Conservation (phyloP, 2,888 invertebrate genomes). For the Polietes domitor region DNA sequence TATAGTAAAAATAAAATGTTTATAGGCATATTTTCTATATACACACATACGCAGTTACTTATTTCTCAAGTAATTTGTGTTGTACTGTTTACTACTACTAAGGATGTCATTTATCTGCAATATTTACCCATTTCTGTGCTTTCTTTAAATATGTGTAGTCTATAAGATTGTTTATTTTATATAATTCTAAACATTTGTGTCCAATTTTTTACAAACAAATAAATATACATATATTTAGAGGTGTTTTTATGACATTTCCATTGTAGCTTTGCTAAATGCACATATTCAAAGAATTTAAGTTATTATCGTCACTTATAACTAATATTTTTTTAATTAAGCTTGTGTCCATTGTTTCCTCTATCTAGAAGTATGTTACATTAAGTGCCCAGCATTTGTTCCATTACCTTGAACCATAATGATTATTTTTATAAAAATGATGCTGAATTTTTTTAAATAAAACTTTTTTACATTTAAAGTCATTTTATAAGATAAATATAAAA, state of each 20-base stretch:
- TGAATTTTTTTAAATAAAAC: conserved; percentile 32
- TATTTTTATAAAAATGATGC: conserved; percentile 47
- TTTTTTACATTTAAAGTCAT: conserved; percentile 27
- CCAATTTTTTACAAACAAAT: not conserved
- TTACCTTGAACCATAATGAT: conserved; percentile 14
- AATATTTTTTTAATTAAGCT: conserved; percentile 13
- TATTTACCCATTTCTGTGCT: conserved; percentile 2
- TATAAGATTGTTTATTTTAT: conserved; percentile 15
- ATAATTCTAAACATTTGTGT: conserved; percentile 34
- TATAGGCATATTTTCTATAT: not conserved
- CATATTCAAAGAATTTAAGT: conserved; percentile 16
- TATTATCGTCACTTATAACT: not conserved
- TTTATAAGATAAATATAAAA: conserved; percentile 38
- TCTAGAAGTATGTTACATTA: conserved; percentile 10
- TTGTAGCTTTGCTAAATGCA: conserved; percentile 68
- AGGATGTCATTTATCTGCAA: conserved; percentile 1
- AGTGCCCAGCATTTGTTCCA: conserved; percentile 47
- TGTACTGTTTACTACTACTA: not conserved
- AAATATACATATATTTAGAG: conserved; percentile 13
- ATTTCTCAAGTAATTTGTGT: conserved; percentile 7
- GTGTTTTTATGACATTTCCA: conserved; percentile 73
- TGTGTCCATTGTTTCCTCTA: not conserved
- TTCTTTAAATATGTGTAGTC: conserved; percentile 6
- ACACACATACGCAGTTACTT: not conserved
- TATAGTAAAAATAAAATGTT: not conserved